Percentiles rank a stretch among this genome's conserved stretches.
Evolutionary conservation across 2,113 vertebrate genomes (phyloP).

Genomic region (Myrmophylax atrothorax): DNA sequence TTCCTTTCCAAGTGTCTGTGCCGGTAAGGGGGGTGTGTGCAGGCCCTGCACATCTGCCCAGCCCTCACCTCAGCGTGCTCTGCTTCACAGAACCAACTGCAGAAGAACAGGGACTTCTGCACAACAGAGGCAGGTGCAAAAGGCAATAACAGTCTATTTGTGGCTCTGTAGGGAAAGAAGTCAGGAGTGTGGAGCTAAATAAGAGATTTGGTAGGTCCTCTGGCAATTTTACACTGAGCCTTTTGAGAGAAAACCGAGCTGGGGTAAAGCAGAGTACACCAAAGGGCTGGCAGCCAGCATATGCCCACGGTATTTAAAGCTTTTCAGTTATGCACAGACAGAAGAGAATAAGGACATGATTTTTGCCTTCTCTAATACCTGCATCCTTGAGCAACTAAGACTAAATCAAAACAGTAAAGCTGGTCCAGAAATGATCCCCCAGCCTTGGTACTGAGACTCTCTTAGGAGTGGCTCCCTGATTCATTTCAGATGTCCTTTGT

Average conservation of each 20-base stretch:
- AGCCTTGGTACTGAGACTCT: neutral
- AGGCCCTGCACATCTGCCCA: fast-evolving
- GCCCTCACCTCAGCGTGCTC: fast-evolving
- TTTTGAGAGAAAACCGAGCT: neutral
- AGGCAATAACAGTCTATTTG: neutral
- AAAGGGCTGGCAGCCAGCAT: neutral
- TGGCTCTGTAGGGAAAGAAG: neutral
- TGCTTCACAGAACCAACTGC: neutral
- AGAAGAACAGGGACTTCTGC: neutral
- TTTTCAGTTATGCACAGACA: neutral
- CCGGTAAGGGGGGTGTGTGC: neutral
- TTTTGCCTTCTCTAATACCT: neutral
- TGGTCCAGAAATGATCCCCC: neutral
- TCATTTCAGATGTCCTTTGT: constrained; percentile 46
- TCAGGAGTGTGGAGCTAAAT: neutral
- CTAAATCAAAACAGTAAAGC: neutral
- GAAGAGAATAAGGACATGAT: neutral
- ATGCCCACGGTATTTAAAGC: neutral
- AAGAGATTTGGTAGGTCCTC: neutral
- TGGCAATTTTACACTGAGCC: neutral
- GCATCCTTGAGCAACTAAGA: neutral
- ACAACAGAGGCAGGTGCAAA: neutral
- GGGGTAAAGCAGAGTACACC: neutral
- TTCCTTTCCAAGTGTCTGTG: fast-evolving
- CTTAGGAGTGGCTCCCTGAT: neutral